These are phyloP conservation scores for Piliocolobus tephrosceles DNA, from an alignment of 2,113 vertebrate genomes.

Conservation along the genomic window DNA sequence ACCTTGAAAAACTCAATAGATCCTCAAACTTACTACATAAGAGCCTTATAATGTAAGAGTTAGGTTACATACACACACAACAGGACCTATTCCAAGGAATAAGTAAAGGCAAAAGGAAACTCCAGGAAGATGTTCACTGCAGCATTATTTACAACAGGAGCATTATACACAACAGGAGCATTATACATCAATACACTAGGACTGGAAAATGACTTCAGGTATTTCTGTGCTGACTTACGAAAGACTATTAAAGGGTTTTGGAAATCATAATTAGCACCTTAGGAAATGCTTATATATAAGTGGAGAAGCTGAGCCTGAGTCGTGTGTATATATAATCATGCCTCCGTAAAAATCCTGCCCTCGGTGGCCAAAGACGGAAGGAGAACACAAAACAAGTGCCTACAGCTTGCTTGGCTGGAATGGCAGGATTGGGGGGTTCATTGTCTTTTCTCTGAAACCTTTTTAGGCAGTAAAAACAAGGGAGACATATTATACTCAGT, in stretches of 20 bases:
- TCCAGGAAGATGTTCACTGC: fast-evolving
- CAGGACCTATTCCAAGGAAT: neutral
- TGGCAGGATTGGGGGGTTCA: fast-evolving
- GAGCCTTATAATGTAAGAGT: neutral
- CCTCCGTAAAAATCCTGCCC: neutral
- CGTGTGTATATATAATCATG: fast-evolving
- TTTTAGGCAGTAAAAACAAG: neutral
- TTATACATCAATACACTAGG: fast-evolving
- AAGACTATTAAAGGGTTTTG: neutral
- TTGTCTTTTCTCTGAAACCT: neutral
- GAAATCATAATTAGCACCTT: neutral
- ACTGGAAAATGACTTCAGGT: fast-evolving
- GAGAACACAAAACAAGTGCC: too few relatives aligned
- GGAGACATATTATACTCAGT: fast-evolving
- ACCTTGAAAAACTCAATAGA: neutral
- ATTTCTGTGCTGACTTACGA: fast-evolving
- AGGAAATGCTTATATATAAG: neutral
- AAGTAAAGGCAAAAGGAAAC: neutral
- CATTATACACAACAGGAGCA: too few relatives aligned
- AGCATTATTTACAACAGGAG: neutral
- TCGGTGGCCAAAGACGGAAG: fast-evolving
- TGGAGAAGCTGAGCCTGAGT: neutral
- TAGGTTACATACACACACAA: neutral
- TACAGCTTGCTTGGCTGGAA: fast-evolving
- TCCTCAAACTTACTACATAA: fast-evolving